Conservation (phyloP, 2,113 vertebrate genomes). For the Psephotus haematonotus region DNA sequence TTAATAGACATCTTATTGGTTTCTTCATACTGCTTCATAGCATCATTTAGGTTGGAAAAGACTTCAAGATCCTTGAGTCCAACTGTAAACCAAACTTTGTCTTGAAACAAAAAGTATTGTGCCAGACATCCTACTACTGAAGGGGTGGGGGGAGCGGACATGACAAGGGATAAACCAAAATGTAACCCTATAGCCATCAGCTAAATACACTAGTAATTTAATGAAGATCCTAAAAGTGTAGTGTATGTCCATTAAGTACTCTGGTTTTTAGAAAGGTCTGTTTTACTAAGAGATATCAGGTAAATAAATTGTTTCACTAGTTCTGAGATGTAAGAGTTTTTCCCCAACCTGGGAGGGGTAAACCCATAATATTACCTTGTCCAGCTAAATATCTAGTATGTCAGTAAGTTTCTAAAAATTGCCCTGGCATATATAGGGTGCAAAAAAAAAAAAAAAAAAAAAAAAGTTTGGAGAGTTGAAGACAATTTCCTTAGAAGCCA, state of each 20-base stretch:
- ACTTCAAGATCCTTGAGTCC: neutral
- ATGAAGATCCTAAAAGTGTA: neutral
- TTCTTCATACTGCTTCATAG: neutral
- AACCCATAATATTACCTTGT: neutral
- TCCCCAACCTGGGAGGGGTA: neutral
- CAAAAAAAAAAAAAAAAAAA: neutral
- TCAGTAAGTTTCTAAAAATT: neutral
- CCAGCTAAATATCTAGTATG: neutral
- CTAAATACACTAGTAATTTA: neutral
- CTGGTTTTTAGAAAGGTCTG: neutral
- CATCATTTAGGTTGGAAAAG: neutral
- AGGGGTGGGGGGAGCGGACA: neutral
- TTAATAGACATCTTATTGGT: neutral
- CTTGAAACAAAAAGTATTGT: neutral
- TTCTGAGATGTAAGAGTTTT: neutral
- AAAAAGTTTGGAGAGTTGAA: neutral
- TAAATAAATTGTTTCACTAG: neutral
- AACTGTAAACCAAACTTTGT: neutral
- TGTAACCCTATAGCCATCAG: neutral
- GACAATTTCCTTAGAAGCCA: neutral
- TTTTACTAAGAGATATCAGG: neutral
- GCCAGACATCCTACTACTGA: neutral
- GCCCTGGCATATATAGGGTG: neutral
- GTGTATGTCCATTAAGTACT: neutral
- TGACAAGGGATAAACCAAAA: neutral